Base-by-base conservation (phyloP, 92 coral and sea anemone species). In the Scolanthus callimorphus region DNA sequence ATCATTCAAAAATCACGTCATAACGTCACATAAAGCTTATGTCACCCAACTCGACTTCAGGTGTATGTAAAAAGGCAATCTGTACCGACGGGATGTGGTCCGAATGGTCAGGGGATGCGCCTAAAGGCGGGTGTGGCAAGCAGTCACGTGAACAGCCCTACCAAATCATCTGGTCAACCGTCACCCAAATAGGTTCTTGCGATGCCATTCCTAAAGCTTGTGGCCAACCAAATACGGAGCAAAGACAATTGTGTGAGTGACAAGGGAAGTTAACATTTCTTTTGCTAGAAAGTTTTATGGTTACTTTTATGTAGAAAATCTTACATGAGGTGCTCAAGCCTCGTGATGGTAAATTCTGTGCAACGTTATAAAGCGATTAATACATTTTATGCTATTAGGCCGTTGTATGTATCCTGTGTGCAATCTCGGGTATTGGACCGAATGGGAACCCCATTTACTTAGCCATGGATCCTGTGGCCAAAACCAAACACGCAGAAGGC, bases 331-430 rank as follows among this genome's bases (percentile, higher is more conserved):
- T n/a, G n/a, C n/a, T n/a, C n/a, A n/a, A n/a, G n/a, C n/a, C n/a
- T n/a, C n/a, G n/a, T n/a, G n/a, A n/a, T 34, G 17, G 6, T 6
- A 34, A 15, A 34, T 34, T 6, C 15, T 34, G 41, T 17, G 8
- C 15, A n/a, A n/a, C n/a, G n/a, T n/a, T n/a, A n/a, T n/a, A n/a
- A n/a, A n/a, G n/a, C n/a, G n/a, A n/a, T n/a, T n/a, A n/a, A n/a
- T n/a, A n/a, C n/a, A n/a, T n/a, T n/a, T n/a, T n/a, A n/a, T n/a
- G n/a, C n/a, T n/a, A n/a, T 21, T 49, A 88, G 96, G 96, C 60
- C 84, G 84, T 69, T 88, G 96, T 52, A 59, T 59, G 23, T 79
- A 88, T 52, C 83, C 76, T 20, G 71, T 52, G 19, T 88, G 96
- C 44, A 49, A 61, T 17, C 70, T 84, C 20, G 84, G 80, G 17